Conservation (phyloP, 2,113 vertebrate genomes). For the Odobenus rosmarus region DNA sequence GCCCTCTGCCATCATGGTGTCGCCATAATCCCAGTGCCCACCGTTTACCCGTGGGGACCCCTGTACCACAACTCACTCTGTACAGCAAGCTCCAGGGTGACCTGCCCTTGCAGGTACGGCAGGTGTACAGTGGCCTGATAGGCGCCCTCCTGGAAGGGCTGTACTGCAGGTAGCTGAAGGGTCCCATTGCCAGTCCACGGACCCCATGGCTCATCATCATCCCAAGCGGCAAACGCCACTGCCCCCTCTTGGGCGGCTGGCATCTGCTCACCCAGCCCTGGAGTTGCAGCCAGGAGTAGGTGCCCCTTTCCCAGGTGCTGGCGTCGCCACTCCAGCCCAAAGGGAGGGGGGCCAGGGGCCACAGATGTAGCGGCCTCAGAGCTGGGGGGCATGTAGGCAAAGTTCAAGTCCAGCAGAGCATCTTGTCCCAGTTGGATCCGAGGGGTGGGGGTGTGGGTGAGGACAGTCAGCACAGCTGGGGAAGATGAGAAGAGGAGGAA, state of each 20-base stretch:
- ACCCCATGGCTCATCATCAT: conserved; percentile 60
- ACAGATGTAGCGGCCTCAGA: conserved; percentile 60
- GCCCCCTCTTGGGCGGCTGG: conserved; percentile 82
- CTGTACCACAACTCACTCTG: conserved; percentile 83
- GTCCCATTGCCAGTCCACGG: conserved; percentile 88
- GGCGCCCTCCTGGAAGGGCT: conserved; percentile 87
- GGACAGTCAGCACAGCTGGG: conserved; percentile 89
- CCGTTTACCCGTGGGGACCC: conserved; percentile 53
- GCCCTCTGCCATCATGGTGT: not conserved
- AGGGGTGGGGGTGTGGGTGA: conserved; percentile 81
- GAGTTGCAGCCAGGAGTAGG: conserved; percentile 86
- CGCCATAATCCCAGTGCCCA: conserved; percentile 81
- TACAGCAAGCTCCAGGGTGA: conserved; percentile 88
- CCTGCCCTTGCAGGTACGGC: conserved; percentile 91
- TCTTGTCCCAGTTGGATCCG: conserved; percentile 84
- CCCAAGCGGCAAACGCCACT: conserved; percentile 84
- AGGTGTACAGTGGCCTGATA: conserved; percentile 91
- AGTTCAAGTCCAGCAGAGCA: conserved; percentile 87
- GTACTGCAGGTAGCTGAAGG: conserved; percentile 85
- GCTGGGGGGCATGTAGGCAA: conserved; percentile 80
- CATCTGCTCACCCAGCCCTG: conserved; percentile 83
- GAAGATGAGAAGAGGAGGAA: not conserved
- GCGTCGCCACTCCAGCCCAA: conserved; percentile 93
- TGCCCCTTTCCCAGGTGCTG: conserved; percentile 90
- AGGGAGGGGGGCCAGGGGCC: conserved; percentile 81